Evolutionary conservation across 2,113 vertebrate species (phyloP).

Genomic region (Cettia cetti): DNA sequence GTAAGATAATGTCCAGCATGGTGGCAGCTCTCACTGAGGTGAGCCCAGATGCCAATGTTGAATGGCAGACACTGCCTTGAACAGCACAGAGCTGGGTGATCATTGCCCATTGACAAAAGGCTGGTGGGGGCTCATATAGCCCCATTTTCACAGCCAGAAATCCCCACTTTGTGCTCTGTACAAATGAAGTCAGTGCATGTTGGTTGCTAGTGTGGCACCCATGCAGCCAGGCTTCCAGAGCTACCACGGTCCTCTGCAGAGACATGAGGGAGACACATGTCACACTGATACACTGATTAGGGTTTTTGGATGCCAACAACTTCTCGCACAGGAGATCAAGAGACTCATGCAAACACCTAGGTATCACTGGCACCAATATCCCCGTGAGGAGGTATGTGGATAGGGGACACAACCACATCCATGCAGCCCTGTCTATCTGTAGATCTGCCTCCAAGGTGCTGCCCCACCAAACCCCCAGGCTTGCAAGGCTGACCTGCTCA

Average conservation of each 20-base stretch:
- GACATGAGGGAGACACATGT: background rate
- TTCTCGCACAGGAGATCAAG: background rate
- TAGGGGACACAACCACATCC: background rate
- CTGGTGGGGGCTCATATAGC: background rate
- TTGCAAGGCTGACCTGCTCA: background rate
- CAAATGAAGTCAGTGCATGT: background rate
- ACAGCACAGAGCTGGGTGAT: background rate
- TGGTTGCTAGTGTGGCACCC: background rate
- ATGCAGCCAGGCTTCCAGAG: background rate
- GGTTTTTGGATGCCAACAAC: background rate
- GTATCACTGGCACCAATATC: background rate
- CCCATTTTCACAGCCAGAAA: background rate
- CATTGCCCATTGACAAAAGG: fast-evolving
- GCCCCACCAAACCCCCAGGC: background rate
- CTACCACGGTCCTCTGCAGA: fast-evolving
- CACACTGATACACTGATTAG: background rate
- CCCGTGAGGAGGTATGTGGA: fast-evolving
- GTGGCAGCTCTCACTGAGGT: background rate
- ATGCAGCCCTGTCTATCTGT: background rate
- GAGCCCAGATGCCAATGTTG: fast-evolving
- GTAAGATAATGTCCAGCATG: background rate
- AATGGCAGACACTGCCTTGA: fast-evolving
- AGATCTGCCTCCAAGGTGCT: background rate
- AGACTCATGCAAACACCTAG: background rate
- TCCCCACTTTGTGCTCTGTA: background rate